Evolutionary conservation across 2,888 invertebrate genomes (phyloP), one percentile per base, ranked within the genome.

Genomic region (Eucriotettix oculatus): DNA sequence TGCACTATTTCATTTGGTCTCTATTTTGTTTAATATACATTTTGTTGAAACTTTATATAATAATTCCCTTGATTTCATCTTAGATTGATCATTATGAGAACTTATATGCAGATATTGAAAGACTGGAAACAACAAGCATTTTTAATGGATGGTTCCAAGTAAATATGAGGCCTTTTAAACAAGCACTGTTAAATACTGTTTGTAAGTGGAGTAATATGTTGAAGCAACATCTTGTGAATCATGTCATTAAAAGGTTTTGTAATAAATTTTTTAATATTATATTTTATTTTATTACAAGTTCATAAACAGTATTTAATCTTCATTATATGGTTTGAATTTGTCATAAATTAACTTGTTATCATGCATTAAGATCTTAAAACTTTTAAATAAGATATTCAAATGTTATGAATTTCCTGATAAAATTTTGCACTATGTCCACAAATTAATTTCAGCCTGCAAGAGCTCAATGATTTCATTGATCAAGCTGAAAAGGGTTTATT

Each of bases 121-220:
- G 56, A 29, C 78, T 94, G 61, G 83, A 85, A 11, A 74, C 79
- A 0, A 80, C 79, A 40, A 80, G 81, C 61, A 76, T 89, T 16
- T 83, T 93, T 68, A 83, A 84, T 63, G 79, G 82, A 12, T 95
- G 95, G 93, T 76, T 95, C 60, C 78, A 83, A 61, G 71, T 95
- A 5, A 86, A 94, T 68, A 75, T 90, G 56, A 81, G 80, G 61
- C 84, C 87, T 0, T 84, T 96, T 66, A 88, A 92, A 67, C 87
- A 87, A 68, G 82, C 84, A 0, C 82, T 96, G 16, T 78, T 94
- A 64, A 90, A 89, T 70, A 83, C 84, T 40, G 83, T 93, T 62
- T 86, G 88, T 70, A 86, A 90, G 68, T 95, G 95, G 94, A 85
- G 89, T 61, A 86, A 87, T 69, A 78, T 93, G 66, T 91, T 87